Conservation (phyloP, 2,797 vertebrate species). For the Tapera naevia region DNA sequence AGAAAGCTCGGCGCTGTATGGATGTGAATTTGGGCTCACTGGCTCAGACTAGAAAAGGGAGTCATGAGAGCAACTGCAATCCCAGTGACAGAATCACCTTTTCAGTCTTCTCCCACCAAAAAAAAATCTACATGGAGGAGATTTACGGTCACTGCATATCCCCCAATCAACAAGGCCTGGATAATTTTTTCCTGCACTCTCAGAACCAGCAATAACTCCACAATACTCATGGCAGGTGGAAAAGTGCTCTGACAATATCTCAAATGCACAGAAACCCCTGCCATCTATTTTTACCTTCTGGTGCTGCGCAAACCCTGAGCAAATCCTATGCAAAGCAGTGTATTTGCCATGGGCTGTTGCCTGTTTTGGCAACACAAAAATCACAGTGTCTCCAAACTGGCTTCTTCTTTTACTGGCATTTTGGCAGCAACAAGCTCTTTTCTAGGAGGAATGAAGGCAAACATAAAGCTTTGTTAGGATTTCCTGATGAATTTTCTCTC, state of each 20-base stretch:
- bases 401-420: not conserved
- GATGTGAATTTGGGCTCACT: rapidly evolving
- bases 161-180: not conserved
- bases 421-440: not conserved
- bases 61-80: too few relatives aligned
- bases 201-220: not conserved
- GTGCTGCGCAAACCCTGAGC: not conserved
- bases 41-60: not conserved
- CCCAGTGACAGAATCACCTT: not conserved
- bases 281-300: not conserved
- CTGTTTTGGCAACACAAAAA: not conserved
- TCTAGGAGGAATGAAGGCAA: not conserved
- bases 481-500: not conserved
- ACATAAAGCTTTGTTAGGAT: too few relatives aligned
- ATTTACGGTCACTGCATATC: not conserved
- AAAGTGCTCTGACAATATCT: not conserved
- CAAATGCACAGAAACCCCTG: not conserved
- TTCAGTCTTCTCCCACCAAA: not conserved
- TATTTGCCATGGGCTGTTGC: not conserved
- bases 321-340: not conserved
- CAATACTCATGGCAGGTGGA: rapidly evolving
- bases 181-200: rapidly evolving
- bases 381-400: not conserved
- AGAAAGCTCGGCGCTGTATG: rapidly evolving
- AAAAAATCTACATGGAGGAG: rapidly evolving